Conservation (phyloP, 2,113 vertebrate species). For the Ranitomeya variabilis region DNA sequence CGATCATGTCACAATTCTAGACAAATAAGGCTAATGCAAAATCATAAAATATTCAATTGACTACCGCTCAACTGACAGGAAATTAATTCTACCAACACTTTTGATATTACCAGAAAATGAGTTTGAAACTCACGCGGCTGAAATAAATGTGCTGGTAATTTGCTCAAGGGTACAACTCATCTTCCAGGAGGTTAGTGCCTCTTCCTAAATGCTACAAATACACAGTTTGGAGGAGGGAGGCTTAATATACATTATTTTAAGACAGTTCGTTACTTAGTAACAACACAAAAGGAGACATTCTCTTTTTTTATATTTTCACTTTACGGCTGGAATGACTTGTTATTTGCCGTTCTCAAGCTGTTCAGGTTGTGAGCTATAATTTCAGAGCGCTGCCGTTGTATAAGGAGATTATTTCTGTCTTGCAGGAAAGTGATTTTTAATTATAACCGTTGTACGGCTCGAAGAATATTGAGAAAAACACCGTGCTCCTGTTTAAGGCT, state of each 20-base stretch:
- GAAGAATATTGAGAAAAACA: not conserved
- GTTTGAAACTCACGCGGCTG: constrained; percentile 82
- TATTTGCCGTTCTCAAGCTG: not conserved
- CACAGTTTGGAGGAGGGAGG: constrained; percentile 77
- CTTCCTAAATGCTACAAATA: constrained; percentile 80
- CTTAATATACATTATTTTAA: constrained; percentile 80
- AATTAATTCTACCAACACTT: constrained; percentile 88
- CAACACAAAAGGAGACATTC: constrained; percentile 54
- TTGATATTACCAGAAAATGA: constrained; percentile 87
- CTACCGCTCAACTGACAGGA: constrained; percentile 86
- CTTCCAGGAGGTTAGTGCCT: constrained; percentile 79
- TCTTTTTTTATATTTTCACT: not conserved
- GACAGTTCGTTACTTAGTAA: constrained; percentile 77
- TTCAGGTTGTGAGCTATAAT: not conserved
- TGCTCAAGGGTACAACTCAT: constrained; percentile 83
- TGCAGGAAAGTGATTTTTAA: constrained; percentile 10
- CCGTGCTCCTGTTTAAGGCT: no score
- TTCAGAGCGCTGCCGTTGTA: not conserved
- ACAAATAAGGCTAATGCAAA: constrained; percentile 94
- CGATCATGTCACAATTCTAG: constrained; percentile 92
- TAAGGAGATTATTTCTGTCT: not conserved
- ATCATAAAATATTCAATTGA: constrained; percentile 96
- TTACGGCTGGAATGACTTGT: constrained; percentile 1
- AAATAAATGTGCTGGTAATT: constrained; percentile 87
- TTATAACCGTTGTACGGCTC: not conserved